Conservation (phyloP, 2,888 invertebrate genomes). For the Seira sanloemensis region DNA sequence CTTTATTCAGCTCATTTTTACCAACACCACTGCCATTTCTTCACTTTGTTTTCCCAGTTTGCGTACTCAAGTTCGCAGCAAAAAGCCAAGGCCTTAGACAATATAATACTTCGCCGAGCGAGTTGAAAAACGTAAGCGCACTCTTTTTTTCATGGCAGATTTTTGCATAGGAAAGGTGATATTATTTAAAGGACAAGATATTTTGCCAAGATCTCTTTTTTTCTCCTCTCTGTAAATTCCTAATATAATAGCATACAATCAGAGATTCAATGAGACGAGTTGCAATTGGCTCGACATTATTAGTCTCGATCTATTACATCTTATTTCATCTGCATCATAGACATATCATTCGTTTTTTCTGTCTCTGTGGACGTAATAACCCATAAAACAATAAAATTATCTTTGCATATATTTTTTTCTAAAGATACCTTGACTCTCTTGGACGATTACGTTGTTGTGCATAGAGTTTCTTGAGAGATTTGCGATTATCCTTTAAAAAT, state of each 20-base stretch:
- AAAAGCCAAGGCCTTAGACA: constrained; percentile 4
- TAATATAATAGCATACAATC: constrained; percentile 55
- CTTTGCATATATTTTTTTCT: neutral
- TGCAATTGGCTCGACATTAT: constrained; percentile 50
- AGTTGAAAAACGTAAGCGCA: neutral
- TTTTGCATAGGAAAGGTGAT: neutral
- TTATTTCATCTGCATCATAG: neutral
- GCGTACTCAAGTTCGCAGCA: no score
- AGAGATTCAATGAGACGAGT: constrained; percentile 44
- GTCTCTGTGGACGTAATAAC: constrained; percentile 1
- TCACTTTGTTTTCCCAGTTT: no score
- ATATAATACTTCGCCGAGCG: neutral
- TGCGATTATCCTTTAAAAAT: constrained; percentile 7
- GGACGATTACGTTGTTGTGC: neutral
- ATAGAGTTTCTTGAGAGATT: neutral
- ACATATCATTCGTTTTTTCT: neutral
- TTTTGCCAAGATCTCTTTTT: constrained; percentile 59
- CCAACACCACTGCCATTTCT: no score
- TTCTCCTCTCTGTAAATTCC: constrained; percentile 31
- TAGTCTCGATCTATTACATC: neutral
- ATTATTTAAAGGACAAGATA: constrained; percentile 35
- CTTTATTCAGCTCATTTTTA: no score
- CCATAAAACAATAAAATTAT: constrained; percentile 4
- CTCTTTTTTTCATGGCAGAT: neutral
- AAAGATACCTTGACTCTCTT: neutral